Evolutionary conservation across 2,797 vertebrate genomes (phyloP).

Genomic region (Alfaro cultratus): DNA sequence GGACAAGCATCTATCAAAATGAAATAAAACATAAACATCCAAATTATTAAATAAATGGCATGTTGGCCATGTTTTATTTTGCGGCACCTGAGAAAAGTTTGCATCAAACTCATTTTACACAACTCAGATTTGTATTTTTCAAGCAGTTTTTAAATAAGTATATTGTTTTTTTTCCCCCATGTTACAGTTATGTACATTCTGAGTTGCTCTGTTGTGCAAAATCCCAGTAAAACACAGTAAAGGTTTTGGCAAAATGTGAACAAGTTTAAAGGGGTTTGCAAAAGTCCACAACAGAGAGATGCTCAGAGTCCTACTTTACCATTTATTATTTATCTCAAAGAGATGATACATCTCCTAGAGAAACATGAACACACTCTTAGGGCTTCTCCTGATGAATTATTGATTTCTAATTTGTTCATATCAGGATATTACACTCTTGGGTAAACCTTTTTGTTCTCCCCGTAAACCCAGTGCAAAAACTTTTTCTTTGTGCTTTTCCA

Average conservation of each 20-base stretch:
- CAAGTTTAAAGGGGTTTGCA: neutral
- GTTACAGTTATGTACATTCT: neutral
- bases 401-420: conserved; percentile 51
- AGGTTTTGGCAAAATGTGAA: neutral
- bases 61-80: neutral
- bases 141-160: neutral
- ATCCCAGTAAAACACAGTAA: neutral
- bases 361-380: conserved; percentile 29
- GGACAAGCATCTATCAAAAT: neutral
- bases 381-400: conserved; percentile 60
- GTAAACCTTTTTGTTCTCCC: conserved; percentile 4
- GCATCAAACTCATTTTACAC: neutral
- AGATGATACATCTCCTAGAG: conserved; percentile 68
- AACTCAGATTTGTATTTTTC: neutral
- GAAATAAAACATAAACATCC: neutral
- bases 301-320: conserved; percentile 46
- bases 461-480: conserved; percentile 11
- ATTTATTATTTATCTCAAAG: conserved; percentile 72
- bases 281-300: conserved; percentile 14
- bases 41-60: neutral
- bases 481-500: conserved; percentile 2
- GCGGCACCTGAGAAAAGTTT: neutral
- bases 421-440: conserved; percentile 28
- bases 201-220: neutral
- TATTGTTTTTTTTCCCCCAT: neutral